phyloP scores from a whole-genome alignment of 2,888 invertebrate genomes.

The Mesoligia furuncula region DNA sequence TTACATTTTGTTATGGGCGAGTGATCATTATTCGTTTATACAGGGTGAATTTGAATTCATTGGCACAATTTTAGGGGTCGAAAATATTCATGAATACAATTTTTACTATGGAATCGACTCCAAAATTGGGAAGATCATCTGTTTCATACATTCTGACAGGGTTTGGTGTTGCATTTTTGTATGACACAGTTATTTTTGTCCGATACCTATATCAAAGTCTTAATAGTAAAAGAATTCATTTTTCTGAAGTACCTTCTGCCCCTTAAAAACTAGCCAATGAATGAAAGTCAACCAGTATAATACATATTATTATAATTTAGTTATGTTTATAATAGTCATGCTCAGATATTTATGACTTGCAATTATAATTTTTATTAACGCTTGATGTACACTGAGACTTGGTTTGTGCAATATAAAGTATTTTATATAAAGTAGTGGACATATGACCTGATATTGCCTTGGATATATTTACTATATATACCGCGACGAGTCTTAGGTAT shows the following conservation, averaged over 20 bases:
- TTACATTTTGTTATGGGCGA: slow-evolving; percentile 68
- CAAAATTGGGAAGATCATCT: background rate
- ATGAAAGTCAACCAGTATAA: slow-evolving; percentile 15
- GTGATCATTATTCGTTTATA: slow-evolving; percentile 53
- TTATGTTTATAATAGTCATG: slow-evolving; percentile 45
- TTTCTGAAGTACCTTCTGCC: background rate
- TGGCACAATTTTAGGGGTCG: too few species aligned
- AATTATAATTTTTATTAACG: slow-evolving; percentile 43
- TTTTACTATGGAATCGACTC: background rate
- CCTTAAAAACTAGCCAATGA: background rate
- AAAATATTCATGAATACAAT: background rate
- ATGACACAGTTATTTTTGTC: background rate
- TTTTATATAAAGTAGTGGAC: slow-evolving; percentile 45
- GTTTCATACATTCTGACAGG: background rate
- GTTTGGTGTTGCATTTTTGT: background rate
- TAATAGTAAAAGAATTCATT: background rate
- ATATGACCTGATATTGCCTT: slow-evolving; percentile 56
- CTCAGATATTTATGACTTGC: slow-evolving; percentile 36
- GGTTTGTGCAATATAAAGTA: slow-evolving; percentile 61
- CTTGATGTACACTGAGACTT: slow-evolving; percentile 61
- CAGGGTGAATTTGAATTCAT: background rate
- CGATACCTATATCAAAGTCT: background rate
- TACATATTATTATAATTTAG: slow-evolving; percentile 22
- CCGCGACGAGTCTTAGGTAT: slow-evolving; percentile 40
- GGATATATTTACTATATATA: slow-evolving; percentile 51